Evolutionary conservation across 2,797 vertebrate genomes (phyloP).

Genomic region (Enoplosus armatus): DNA sequence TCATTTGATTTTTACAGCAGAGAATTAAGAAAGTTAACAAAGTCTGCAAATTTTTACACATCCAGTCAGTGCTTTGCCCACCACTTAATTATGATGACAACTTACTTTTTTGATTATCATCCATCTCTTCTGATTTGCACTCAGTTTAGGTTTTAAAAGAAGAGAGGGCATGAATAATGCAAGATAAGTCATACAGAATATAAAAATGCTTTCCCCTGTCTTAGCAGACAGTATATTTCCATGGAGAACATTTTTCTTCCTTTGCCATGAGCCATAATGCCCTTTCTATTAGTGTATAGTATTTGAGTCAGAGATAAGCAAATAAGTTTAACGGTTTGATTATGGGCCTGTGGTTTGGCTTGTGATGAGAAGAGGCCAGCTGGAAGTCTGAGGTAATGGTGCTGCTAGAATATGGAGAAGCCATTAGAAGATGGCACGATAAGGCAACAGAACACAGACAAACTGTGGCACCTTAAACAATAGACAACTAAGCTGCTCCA

Average conservation of each 20-base stretch:
- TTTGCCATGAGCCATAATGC: slow-evolving; percentile 17
- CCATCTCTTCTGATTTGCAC: slow-evolving; percentile 41
- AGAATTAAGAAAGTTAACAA: slow-evolving; percentile 30
- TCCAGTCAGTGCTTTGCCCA: slow-evolving; percentile 14
- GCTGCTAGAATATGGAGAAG: slow-evolving; percentile 54
- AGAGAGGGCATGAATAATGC: slow-evolving; percentile 56
- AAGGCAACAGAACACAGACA: slow-evolving; percentile 49
- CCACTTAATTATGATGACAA: slow-evolving; percentile 41
- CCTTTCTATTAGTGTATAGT: slow-evolving; percentile 12
- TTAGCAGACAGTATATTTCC: slow-evolving; percentile 44
- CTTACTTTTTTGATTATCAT: slow-evolving; percentile 53
- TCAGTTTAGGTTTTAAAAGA: slow-evolving; percentile 45
- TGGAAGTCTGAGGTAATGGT: slow-evolving; percentile 53
- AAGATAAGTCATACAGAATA: slow-evolving; percentile 43
- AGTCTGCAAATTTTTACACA: slow-evolving; percentile 18
- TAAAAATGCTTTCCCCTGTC: slow-evolving; percentile 45
- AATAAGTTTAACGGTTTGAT: slow-evolving; percentile 48
- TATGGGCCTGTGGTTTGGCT: slow-evolving; percentile 42
- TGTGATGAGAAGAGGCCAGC: slow-evolving; percentile 51
- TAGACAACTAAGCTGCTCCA: slow-evolving; percentile 28
- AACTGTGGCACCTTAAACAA: slow-evolving; percentile 46
- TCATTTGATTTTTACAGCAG: slow-evolving; percentile 25
- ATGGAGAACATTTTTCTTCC: slow-evolving; percentile 20
- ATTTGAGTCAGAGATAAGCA: slow-evolving; percentile 37
- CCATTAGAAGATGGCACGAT: slow-evolving; percentile 36